phyloP scores from a whole-genome alignment of 2,797 vertebrate genomes.

The Tenualosa ilisha region DNA sequence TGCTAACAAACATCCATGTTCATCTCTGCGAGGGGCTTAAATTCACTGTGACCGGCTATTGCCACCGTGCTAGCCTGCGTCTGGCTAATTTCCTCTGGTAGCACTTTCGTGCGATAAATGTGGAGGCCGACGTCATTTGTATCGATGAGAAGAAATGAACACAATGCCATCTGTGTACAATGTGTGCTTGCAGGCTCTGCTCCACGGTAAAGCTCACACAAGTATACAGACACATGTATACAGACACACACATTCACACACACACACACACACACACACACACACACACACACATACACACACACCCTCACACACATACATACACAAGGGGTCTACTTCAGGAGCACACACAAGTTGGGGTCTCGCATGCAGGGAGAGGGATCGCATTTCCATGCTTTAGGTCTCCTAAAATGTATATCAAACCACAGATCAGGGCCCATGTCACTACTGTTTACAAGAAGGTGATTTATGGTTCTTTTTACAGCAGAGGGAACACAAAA shows the following conservation, averaged over 20 bases:
- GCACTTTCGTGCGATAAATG: slow-evolving; percentile 63
- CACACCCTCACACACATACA: slow-evolving; percentile 34
- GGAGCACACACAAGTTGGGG: slow-evolving; percentile 57
- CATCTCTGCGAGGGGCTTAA: not conserved
- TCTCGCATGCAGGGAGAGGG: slow-evolving; percentile 61
- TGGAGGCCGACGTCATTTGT: slow-evolving; percentile 62
- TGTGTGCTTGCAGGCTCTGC: slow-evolving; percentile 45
- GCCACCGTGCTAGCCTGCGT: slow-evolving; percentile 29
- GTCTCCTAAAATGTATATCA: slow-evolving; percentile 75
- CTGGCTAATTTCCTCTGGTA: slow-evolving; percentile 67
- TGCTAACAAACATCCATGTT: not conserved
- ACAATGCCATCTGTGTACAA: slow-evolving; percentile 58
- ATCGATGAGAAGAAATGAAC: slow-evolving; percentile 68
- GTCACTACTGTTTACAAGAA: slow-evolving; percentile 82
- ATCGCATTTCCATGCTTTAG: slow-evolving; percentile 74
- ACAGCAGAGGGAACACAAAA: slow-evolving; percentile 59
- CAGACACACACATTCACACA: not conserved
- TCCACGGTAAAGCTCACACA: slow-evolving; percentile 10
- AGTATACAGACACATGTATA: slow-evolving; percentile 27
- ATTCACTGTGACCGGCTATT: not conserved
- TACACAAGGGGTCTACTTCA: slow-evolving; percentile 36
- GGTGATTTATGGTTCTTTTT: slow-evolving; percentile 79
- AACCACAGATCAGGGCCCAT: slow-evolving; percentile 75
- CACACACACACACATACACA: slow-evolving; percentile 29
- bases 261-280: slow-evolving; percentile 27